A percentile compares a stretch with the other conserved stretches of the same genome.
phyloP scores from a whole-genome alignment of 2,888 invertebrate genomes.

The Aleiodes leptofemur region DNA sequence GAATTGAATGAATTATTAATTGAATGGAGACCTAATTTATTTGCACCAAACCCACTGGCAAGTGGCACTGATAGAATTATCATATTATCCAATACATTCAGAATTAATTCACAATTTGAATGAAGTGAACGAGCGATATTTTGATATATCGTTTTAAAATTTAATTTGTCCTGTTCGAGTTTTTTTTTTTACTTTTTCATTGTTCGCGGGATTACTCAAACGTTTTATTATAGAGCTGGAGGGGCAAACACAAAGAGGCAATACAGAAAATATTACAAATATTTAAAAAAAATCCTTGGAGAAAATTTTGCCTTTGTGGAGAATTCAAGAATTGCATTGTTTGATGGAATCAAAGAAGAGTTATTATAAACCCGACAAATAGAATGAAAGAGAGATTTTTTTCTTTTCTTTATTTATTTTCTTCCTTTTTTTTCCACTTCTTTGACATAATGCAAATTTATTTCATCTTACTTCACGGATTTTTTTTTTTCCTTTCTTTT shows the following conservation, averaged over 20 bases:
- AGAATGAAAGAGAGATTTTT: not conserved
- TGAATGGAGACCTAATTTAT: too few species aligned
- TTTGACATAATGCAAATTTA: conserved; percentile 4
- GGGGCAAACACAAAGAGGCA: not conserved
- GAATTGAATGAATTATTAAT: too few species aligned
- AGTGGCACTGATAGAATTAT: too few species aligned
- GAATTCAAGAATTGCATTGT: conserved; percentile 16
- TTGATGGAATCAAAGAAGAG: not conserved
- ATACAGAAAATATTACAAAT: not conserved
- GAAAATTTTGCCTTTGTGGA: conserved; percentile 3
- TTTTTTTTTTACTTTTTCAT: not conserved
- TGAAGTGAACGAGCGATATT: not conserved
- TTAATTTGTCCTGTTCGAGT: not conserved
- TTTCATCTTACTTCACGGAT: not conserved
- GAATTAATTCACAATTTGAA: not conserved
- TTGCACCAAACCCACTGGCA: too few species aligned
- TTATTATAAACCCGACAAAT: not conserved
- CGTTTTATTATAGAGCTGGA: not conserved
- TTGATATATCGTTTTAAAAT: not conserved
- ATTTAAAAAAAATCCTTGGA: conserved; percentile 9
- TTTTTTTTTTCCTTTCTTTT: too few species aligned
- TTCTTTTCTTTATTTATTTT: too few species aligned
- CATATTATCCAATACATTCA: too few species aligned
- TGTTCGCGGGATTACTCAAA: not conserved
- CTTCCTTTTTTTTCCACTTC: too few species aligned